Evolutionary conservation across 1,140 invertebrate genomes (phyloP), one percentile per base, ranked within the genome.

Genomic region (Parapsyche elsis): DNA sequence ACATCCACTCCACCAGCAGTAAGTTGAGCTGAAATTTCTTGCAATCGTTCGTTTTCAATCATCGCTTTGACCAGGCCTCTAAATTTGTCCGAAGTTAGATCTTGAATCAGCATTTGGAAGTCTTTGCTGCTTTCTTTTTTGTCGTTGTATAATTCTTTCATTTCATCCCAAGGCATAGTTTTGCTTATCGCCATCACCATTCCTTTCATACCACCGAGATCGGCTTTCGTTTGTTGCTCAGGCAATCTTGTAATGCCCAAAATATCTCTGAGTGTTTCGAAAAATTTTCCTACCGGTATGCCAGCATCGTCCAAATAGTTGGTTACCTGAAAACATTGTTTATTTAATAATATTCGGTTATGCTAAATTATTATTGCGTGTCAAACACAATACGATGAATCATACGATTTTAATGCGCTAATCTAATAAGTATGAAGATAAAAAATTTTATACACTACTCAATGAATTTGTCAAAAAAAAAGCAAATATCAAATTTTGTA

Each of bases 121-220:
- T 81, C 80, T 23, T 76, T 38, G 57, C 80, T 81, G 71, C 53
- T 81, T 30, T 79, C 30, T 38, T 75, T 24, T 49, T 81, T 81
- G 12, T 49, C 44, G 12, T 78, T 19, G 59, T 79, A 81, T 23
- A 78, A 75, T 0, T n/a, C 30, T 23, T 57, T 49, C 57, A 81
- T 46, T 5, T 1, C 57, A 10, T 78, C 71, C 46, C 75, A 81
- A 73, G 76, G 74, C 16, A 81, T 44, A 30, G 78, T 23, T 1
- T 77, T 76, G n/a, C 71, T 79, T 53, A 81, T 78, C 1, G 53
- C 80, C n/a, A 71, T 61, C 23, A 78, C 38, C 76, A 81, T 5
- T 14, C 30, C 76, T 7, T 71, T 78, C n/a, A 78, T 57, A 9
- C 80, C 76, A 26, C 76, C 71, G 7, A 30, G 23, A 12, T 70